Conservation (phyloP, 2,113 vertebrate genomes). For the Centropristis striata region DNA sequence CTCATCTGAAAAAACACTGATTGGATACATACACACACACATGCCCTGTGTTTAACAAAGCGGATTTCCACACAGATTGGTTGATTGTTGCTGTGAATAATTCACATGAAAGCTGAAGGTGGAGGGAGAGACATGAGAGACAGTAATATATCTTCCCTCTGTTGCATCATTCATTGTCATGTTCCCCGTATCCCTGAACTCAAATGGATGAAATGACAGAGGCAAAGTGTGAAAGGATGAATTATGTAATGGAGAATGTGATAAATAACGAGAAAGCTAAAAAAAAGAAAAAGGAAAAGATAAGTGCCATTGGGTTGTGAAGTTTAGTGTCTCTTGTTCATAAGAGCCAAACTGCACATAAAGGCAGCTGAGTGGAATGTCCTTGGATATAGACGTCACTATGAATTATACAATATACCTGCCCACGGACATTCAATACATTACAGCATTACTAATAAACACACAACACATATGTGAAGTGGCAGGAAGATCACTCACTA, state of each 20-base stretch:
- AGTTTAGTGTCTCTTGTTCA: conserved; percentile 1
- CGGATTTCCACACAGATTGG: conserved; percentile 1
- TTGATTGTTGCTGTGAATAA: conserved; percentile 4
- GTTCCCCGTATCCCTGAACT: conserved; percentile 33
- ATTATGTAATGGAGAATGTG: conserved; percentile 5
- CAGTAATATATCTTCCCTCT: conserved; percentile 23
- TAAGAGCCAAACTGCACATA: conserved; percentile 6
- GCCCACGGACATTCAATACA: not conserved
- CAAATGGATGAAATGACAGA: not conserved
- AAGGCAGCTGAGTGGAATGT: conserved; percentile 1
- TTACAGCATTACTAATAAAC: not conserved
- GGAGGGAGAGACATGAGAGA: not conserved
- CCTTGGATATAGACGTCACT: not conserved
- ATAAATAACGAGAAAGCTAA: conserved; percentile 12
- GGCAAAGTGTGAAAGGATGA: conserved; percentile 18
- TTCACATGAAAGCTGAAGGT: conserved; percentile 5
- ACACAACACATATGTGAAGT: not conserved
- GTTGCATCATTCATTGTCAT: conserved; percentile 42
- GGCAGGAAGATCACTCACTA: too few species aligned
- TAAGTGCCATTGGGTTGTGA: not conserved
- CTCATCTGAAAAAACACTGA: not conserved
- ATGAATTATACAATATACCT: conserved; percentile 2
- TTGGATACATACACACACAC: not conserved
- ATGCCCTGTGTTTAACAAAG: not conserved
- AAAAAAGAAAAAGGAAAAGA: not conserved